These are phyloP conservation scores for Xiphorhynchus elegans DNA, from an alignment of 2,113 vertebrate species.

Conservation along the genomic window DNA sequence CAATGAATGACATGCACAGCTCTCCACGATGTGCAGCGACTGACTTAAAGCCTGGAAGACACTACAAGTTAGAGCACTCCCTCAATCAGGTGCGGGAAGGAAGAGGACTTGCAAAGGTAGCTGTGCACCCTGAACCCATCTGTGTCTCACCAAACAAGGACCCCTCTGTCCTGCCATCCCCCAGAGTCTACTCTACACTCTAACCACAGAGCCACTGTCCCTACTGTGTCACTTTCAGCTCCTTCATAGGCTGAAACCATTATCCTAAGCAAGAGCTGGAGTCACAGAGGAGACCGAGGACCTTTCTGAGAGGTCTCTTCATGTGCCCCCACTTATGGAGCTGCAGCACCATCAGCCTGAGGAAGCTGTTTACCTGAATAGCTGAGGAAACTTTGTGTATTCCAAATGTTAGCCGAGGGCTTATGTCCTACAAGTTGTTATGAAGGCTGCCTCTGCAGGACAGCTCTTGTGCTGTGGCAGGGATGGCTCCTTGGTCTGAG, in stretches of 20 bases:
- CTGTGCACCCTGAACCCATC: neutral
- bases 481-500: neutral
- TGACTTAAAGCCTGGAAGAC: neutral
- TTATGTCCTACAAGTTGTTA: neutral
- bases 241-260: neutral
- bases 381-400: neutral
- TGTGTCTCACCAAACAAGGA: neutral
- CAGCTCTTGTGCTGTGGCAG: neutral
- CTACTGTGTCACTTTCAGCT: neutral
- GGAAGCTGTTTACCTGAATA: neutral
- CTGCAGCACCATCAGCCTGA: neutral
- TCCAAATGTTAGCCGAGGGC: neutral
- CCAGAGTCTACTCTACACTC: neutral
- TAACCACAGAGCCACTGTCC: neutral
- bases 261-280: neutral
- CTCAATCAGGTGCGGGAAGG: neutral
- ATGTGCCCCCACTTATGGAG: rapidly evolving
- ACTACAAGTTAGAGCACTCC: neutral
- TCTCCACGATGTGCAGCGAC: neutral
- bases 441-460: neutral
- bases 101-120: neutral
- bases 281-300: neutral
- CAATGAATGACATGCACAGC: neutral
- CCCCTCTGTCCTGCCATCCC: neutral
- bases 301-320: neutral